These are phyloP conservation scores for Temnothorax curvispinosus DNA, from an alignment of 1,140 invertebrate species.

Conservation along the genomic window DNA sequence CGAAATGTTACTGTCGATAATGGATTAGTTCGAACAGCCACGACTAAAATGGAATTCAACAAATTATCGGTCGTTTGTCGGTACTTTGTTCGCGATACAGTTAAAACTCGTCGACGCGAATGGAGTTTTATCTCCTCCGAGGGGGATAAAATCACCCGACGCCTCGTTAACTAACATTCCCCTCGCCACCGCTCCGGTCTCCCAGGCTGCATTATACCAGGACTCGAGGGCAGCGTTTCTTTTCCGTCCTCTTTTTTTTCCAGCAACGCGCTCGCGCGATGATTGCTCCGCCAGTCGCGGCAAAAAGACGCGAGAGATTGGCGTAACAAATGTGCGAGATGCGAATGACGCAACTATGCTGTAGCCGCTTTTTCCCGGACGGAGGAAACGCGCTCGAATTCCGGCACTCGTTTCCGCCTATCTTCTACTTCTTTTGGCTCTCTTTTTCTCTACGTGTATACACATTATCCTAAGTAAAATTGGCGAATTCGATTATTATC, in stretches of 20 bases:
- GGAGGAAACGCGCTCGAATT: not conserved
- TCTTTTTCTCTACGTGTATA: not conserved
- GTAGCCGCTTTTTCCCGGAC: not conserved
- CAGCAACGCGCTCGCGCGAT: conserved; percentile 45
- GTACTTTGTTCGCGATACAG: conserved; percentile 16
- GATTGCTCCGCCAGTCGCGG: conserved; percentile 3
- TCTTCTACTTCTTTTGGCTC: not conserved
- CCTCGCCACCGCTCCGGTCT: not conserved
- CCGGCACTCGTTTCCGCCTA: not conserved
- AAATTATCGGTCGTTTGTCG: conserved; percentile 46
- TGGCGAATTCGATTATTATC: not conserved
- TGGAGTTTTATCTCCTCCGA: conserved; percentile 4
- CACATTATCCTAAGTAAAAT: not conserved
- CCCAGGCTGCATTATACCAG: not conserved
- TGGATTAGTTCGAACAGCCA: conserved; percentile 1
- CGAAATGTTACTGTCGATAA: conserved; percentile 28
- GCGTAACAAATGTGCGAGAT: conserved; percentile 42
- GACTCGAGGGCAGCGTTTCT: conserved; percentile 32
- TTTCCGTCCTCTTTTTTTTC: conserved; percentile 52
- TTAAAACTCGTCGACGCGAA: not conserved
- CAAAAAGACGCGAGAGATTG: conserved; percentile 55
- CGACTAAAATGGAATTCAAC: conserved; percentile 1
- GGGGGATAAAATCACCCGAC: conserved; percentile 47
- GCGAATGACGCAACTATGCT: conserved; percentile 34
- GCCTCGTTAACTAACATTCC: conserved; percentile 59